phyloP scores from a whole-genome alignment of 1,140 invertebrate genomes.

The Popillia japonica region DNA sequence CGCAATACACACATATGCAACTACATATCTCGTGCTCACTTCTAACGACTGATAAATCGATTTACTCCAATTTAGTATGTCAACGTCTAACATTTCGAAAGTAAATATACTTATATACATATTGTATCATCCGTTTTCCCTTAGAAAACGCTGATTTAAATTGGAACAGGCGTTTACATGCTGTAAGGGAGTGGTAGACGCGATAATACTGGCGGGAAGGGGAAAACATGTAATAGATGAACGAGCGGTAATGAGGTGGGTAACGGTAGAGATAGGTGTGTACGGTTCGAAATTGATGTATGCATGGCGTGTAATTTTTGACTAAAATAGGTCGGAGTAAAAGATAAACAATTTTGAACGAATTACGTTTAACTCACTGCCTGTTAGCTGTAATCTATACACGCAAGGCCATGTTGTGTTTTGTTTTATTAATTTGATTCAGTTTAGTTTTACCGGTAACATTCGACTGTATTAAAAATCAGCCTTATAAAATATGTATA shows the following conservation, averaged over 20 bases:
- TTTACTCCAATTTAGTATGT: not conserved
- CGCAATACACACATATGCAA: not conserved
- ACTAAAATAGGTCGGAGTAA: slow-evolving; percentile 19
- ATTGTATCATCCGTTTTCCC: not conserved
- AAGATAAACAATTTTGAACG: slow-evolving; percentile 30
- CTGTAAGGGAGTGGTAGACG: slow-evolving; percentile 16
- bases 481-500: too few species aligned
- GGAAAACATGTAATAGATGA: slow-evolving; percentile 12
- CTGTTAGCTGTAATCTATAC: not conserved
- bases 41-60: not conserved
- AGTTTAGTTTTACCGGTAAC: not conserved
- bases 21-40: too few species aligned
- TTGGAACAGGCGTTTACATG: not conserved
- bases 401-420: not conserved
- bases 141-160: slow-evolving; percentile 10
- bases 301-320: slow-evolving; percentile 33
- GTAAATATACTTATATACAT: not conserved
- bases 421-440: not conserved
- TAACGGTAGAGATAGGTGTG: slow-evolving; percentile 24
- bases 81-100: not conserved
- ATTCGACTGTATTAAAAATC: too few species aligned
- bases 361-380: slow-evolving; percentile 1
- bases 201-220: not conserved
- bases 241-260: slow-evolving; percentile 7
- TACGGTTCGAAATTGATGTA: slow-evolving; percentile 29